Evolutionary conservation across 1,140 invertebrate species (phyloP), one percentile per base, ranked within the genome.

Genomic region (Batillaria attramentaria): DNA sequence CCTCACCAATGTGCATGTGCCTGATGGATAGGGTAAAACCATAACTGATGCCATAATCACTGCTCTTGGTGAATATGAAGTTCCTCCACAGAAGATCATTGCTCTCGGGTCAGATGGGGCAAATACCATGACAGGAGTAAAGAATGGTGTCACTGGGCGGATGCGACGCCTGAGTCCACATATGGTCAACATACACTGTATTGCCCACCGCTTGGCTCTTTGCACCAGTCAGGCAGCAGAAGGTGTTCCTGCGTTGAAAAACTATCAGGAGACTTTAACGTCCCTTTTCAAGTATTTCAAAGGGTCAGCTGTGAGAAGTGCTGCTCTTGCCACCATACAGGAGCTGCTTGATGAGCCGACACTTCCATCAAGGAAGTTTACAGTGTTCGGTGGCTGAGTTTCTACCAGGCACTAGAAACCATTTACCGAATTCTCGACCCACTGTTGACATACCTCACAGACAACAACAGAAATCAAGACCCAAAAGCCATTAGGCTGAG

Each of bases 101-200:
- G 81, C 72, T 20, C 65, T 81, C n/a, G 83, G 80, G 18, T 76
- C 80, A 28, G 83, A 82, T 72, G 83, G 83, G 1, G 78, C 83
- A 24, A 60, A 39, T 43, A 80, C 79, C 6, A 84, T 84, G 83
- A 82, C 80, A 33, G 83, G 83, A 2, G 18, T 16, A 18, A 60
- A 77, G 20, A 79, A 82, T 46, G 83, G 83, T 28, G 66, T 80
- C 3, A 46, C 70, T 60, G 75, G 80, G 20, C 18, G 41, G 13
- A 16, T 66, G 13, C 4, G 24, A 24, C 24, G 62, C 6, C 13
- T 6, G 16, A 66, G 39, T 35, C 62, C 78, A 20, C 78, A 80
- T 42, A 65, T 82, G 8, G 8, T 81, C 28, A 77, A 78, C 33
- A 68, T 78, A 2, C 80, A 83, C 72, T 81, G 77, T 43, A 46